Evolutionary conservation across 2,797 vertebrate species (phyloP).

Genomic region (Austrolebias charrua): DNA sequence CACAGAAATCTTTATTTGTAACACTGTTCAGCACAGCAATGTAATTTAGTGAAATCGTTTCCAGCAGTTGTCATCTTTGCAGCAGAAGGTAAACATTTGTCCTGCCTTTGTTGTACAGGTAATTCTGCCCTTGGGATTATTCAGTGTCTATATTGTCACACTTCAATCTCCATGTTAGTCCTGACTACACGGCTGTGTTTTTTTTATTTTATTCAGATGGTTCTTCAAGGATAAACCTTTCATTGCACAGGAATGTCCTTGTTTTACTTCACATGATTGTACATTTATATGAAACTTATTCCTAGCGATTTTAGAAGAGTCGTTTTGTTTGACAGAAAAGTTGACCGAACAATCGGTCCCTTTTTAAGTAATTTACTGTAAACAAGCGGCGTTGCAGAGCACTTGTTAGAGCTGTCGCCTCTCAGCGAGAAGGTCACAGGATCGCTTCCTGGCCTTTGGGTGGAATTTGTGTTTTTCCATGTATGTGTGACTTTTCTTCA

Average conservation of each 20-base stretch:
- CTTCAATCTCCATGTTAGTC: neutral
- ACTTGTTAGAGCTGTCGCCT: too few species aligned
- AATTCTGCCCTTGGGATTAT: neutral
- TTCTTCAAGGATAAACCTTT: neutral
- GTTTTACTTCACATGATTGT: neutral
- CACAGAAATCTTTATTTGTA: constrained; percentile 29
- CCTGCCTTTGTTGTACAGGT: neutral
- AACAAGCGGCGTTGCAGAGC: too few species aligned
- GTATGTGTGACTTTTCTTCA: too few species aligned
- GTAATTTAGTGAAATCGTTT: constrained; percentile 44
- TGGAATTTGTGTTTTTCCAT: too few species aligned
- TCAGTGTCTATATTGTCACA: neutral
- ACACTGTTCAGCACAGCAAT: neutral
- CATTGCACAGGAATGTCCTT: neutral
- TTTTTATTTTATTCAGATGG: constrained; percentile 13
- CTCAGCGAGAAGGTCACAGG: too few species aligned
- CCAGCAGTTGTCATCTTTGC: constrained; percentile 21
- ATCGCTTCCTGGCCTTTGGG: too few species aligned
- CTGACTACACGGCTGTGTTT: too few species aligned
- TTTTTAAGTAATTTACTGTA: too few species aligned
- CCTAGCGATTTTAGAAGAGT: too few species aligned
- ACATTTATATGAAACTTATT: neutral
- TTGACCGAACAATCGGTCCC: too few species aligned
- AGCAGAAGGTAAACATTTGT: constrained; percentile 15
- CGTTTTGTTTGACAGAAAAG: neutral